These are phyloP conservation scores for Tanytarsus gracilentus DNA, from an alignment of 2,888 invertebrate genomes.

Conservation along the genomic window DNA sequence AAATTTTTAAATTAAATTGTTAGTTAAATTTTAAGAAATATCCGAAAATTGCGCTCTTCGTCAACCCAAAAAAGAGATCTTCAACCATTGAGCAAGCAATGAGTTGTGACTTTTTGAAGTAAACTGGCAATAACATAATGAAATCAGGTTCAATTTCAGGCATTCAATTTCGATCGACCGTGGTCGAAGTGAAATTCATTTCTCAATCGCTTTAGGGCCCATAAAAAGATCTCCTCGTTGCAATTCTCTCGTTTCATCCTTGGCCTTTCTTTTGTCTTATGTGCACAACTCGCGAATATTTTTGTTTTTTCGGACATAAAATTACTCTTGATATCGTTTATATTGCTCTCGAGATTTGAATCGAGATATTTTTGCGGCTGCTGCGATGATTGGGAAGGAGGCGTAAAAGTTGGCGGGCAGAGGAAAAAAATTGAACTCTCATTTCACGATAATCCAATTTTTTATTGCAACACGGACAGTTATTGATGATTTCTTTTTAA, in stretches of 20 bases:
- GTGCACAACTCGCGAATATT: not conserved
- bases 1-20: no score
- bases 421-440: no score
- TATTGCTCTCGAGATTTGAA: no score
- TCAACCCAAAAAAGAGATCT: conserved; percentile 16
- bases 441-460: no score
- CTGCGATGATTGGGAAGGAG: no score
- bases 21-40: no score
- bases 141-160: conserved; percentile 27
- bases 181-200: conserved; percentile 10
- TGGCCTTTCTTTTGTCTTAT: not conserved
- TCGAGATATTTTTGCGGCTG: no score
- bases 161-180: not conserved
- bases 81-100: not conserved
- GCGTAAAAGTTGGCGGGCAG: no score
- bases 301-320: not conserved
- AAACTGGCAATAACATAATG: conserved; percentile 24
- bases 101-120: not conserved
- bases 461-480: no score
- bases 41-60: no score
- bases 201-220: not conserved
- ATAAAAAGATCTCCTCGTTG: not conserved
- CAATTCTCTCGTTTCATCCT: conserved; percentile 10
- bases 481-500: no score
- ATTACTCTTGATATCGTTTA: not conserved